Evolutionary conservation across 2,888 invertebrate genomes (phyloP).

Genomic region (Campoplex capitator): DNA sequence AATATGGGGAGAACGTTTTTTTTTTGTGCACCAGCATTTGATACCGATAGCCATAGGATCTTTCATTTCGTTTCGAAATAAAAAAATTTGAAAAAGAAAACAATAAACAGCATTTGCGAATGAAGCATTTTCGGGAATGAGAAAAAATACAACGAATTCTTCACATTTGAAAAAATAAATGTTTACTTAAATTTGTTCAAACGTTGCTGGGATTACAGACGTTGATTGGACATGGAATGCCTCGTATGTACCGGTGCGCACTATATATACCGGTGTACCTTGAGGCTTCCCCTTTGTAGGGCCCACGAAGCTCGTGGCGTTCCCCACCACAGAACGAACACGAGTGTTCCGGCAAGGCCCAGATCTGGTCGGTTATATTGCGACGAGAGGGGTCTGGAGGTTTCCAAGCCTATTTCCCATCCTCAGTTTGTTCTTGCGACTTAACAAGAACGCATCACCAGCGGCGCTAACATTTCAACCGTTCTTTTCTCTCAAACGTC

Average conservation of each 20-base stretch:
- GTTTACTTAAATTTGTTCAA: background rate
- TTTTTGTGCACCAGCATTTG: background rate
- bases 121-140: too few relatives aligned
- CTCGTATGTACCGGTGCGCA: background rate
- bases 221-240: background rate
- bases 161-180: background rate
- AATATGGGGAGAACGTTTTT: background rate
- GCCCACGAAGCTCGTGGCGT: conserved; percentile 33
- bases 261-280: conserved; percentile 38
- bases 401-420: conserved; percentile 66
- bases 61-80: background rate
- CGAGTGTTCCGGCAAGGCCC: conserved; percentile 65
- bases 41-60: background rate
- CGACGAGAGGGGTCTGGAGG: conserved; percentile 67
- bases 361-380: conserved; percentile 48
- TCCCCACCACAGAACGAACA: conserved; percentile 43
- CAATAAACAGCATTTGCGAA: too few relatives aligned
- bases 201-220: too few relatives aligned
- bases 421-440: conserved; percentile 72
- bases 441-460: conserved; percentile 68
- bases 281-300: conserved; percentile 51
- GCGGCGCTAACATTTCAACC: background rate
- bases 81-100: too few relatives aligned
- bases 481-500: background rate
- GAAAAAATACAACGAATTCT: background rate